phyloP scores from a whole-genome alignment of 2,113 vertebrate species.

The Hucho hucho region DNA sequence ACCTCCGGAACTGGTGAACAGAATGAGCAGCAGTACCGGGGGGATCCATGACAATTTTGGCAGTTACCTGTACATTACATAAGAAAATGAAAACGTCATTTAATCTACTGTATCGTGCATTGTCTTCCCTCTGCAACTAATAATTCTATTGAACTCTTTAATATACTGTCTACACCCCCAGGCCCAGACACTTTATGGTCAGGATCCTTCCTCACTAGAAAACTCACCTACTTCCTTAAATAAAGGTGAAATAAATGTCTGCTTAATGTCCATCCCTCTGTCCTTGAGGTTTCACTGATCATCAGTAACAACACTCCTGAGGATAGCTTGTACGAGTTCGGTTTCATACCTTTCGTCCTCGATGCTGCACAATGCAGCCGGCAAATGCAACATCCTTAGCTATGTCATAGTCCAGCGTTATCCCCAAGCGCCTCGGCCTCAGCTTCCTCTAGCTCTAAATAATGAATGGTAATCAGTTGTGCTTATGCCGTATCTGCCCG shows the following conservation, averaged over 20 bases:
- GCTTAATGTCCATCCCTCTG: neutral
- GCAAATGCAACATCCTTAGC: neutral
- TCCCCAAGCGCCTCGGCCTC: conserved; percentile 3
- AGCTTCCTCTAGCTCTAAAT: conserved; percentile 37
- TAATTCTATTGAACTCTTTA: no score
- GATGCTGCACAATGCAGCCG: conserved; percentile 3
- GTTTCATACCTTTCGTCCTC: neutral
- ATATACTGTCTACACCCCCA: neutral
- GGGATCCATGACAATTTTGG: no score
- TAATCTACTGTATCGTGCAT: no score
- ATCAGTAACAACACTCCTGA: conserved; percentile 49
- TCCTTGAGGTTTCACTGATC: conserved; percentile 53
- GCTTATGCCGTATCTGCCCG: conserved; percentile 31
- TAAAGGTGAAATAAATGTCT: no score
- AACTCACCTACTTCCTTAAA: neutral
- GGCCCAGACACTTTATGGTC: neutral
- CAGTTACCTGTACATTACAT: no score
- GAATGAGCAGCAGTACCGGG: no score
- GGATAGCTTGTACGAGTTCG: conserved; percentile 13
- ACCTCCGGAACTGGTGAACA: no score
- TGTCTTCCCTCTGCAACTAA: no score
- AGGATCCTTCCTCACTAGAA: neutral
- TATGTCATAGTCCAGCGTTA: conserved; percentile 13
- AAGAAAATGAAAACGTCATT: neutral
- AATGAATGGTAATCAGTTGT: conserved; percentile 46